phyloP scores from a whole-genome alignment of 1,140 invertebrate species.

The Calosoma granatense region DNA sequence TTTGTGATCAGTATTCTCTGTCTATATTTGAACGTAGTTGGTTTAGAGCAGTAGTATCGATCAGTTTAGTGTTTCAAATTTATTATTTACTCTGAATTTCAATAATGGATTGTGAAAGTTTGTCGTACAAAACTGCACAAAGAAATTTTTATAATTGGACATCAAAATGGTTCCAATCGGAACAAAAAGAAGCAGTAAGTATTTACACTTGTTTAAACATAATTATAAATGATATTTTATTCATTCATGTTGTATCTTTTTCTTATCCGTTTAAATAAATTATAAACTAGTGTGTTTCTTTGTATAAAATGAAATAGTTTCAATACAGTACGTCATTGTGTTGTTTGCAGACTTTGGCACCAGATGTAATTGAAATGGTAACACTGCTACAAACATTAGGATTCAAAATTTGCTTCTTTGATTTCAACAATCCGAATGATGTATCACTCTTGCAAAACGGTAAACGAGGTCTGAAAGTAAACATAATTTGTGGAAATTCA shows the following conservation, averaged over 20 bases:
- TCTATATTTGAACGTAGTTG: no score
- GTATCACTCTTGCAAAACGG: not conserved
- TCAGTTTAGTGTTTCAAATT: not conserved
- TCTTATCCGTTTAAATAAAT: no score
- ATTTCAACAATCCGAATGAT: not conserved
- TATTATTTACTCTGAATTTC: not conserved
- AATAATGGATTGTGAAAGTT: not conserved
- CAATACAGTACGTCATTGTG: no score
- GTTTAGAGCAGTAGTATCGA: no score
- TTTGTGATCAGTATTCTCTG: no score
- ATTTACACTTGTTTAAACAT: no score
- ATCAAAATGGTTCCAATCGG: not conserved
- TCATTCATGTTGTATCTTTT: not conserved
- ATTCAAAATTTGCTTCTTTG: not conserved
- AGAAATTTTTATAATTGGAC: not conserved
- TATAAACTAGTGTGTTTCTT: no score
- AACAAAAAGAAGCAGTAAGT: not conserved
- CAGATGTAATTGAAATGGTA: not conserved
- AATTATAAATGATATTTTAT: not conserved
- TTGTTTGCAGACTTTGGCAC: not conserved
- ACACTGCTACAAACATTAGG: not conserved
- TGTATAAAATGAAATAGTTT: no score
- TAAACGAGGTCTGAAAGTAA: not conserved
- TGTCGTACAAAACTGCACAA: not conserved
- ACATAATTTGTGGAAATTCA: not conserved